These are phyloP conservation scores for Cavia porcellus DNA, from an alignment of 2,113 vertebrate genomes.

Conservation along the genomic window DNA sequence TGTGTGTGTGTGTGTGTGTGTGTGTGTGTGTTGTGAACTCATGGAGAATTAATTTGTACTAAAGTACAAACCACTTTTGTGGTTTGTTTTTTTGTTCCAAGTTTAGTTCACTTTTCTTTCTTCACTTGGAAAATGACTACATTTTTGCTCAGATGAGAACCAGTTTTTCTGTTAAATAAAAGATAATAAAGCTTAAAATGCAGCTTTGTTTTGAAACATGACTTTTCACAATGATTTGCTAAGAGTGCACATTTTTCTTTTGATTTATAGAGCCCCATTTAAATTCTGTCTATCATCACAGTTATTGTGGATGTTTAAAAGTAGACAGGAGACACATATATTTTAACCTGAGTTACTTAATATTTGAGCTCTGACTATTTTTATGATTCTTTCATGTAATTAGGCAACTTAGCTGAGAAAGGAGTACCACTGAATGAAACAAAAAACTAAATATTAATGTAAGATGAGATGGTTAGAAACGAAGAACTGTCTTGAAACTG, in stretches of 20 bases:
- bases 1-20: neutral
- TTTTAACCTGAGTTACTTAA: constrained; percentile 66
- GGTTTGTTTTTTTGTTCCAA: neutral
- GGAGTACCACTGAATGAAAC: neutral
- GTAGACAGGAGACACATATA: neutral
- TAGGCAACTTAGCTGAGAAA: constrained; percentile 56
- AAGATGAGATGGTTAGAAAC: constrained; percentile 19
- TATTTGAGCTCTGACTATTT: constrained; percentile 48
- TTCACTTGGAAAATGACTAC: neutral
- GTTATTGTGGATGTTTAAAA: constrained; percentile 54
- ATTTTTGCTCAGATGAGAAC: constrained; percentile 30
- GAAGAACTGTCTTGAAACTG: constrained; percentile 50
- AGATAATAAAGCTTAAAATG: constrained; percentile 14
- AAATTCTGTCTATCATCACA: constrained; percentile 42
- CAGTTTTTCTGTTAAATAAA: neutral
- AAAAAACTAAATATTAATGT: constrained; percentile 51
- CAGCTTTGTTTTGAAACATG: neutral
- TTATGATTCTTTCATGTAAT: constrained; percentile 68
- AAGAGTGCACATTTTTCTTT: constrained; percentile 48
- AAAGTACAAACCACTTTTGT: constrained; percentile 38
- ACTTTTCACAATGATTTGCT: constrained; percentile 56
- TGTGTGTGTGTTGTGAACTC: neutral
- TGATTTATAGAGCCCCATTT: constrained; percentile 29
- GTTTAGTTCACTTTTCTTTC: neutral
- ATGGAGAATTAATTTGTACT: neutral